Percentiles rank a stretch among this genome's conserved stretches.
These are phyloP conservation scores for Eristalis intricaria DNA, from an alignment of 2,888 invertebrate species.

Conservation along the genomic window DNA sequence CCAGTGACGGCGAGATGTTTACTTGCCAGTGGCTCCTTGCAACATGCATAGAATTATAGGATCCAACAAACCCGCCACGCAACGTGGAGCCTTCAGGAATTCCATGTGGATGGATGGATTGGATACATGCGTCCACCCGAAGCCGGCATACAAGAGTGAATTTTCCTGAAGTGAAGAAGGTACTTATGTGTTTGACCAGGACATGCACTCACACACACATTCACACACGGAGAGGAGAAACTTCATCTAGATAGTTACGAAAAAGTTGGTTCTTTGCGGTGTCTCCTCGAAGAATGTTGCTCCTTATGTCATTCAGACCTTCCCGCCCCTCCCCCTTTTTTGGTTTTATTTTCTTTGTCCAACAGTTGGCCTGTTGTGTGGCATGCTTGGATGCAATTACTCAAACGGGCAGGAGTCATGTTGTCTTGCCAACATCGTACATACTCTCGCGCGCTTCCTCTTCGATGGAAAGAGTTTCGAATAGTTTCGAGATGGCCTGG, in stretches of 20 bases:
- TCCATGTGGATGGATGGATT: slow-evolving; percentile 9
- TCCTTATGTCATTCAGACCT: slow-evolving; percentile 37
- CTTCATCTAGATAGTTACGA: slow-evolving; percentile 46
- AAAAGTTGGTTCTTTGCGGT: slow-evolving; percentile 55
- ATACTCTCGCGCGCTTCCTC: slow-evolving; percentile 1
- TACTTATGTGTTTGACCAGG: slow-evolving; percentile 56
- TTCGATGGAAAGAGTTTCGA: slow-evolving; percentile 38
- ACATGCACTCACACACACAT: neutral
- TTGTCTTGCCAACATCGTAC: slow-evolving; percentile 61
- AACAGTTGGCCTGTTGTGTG: slow-evolving; percentile 68
- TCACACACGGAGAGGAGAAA: slow-evolving; percentile 1
- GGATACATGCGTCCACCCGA: slow-evolving; percentile 40
- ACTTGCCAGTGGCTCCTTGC: slow-evolving; percentile 47
- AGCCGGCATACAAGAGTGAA: slow-evolving; percentile 34
- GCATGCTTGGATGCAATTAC: slow-evolving; percentile 69
- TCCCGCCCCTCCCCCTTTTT: neutral
- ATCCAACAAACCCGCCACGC: slow-evolving; percentile 47
- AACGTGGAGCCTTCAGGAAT: slow-evolving; percentile 21
- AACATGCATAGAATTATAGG: slow-evolving; percentile 54
- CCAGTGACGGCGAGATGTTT: slow-evolving; percentile 42
- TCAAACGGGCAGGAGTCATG: slow-evolving; percentile 64
- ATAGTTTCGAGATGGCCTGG: slow-evolving; percentile 26
- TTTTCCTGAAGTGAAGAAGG: neutral
- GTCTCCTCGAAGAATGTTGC: slow-evolving; percentile 54
- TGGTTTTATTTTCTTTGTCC: slow-evolving; percentile 34